phyloP scores from a whole-genome alignment of 2,888 invertebrate species.

The Rhagium mordax region DNA sequence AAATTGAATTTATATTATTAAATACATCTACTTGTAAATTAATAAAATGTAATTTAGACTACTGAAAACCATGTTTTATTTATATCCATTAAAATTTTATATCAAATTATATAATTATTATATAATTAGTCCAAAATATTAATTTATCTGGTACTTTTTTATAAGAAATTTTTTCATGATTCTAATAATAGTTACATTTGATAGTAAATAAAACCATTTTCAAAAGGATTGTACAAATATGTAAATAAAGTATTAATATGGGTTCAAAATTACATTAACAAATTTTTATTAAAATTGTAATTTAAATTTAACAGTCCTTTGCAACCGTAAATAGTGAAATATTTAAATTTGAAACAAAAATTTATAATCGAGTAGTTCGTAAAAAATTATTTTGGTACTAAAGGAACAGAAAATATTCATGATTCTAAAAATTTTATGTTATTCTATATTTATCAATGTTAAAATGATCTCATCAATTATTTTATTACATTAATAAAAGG shows the following conservation, averaged over 20 bases:
- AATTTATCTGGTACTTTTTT: no score
- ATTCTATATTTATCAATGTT: background rate
- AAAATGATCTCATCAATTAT: conserved; percentile 18
- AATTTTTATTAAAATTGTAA: no score
- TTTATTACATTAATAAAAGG: conserved; percentile 31
- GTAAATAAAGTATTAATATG: no score
- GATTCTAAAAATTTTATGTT: background rate
- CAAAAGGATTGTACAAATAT: no score
- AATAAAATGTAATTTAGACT: background rate
- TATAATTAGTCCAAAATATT: no score
- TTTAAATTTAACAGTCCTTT: no score
- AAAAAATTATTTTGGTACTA: background rate
- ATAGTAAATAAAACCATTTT: no score
- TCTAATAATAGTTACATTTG: no score
- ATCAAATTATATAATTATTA: no score
- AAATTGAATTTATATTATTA: background rate
- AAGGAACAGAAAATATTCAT: background rate
- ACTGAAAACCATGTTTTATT: background rate
- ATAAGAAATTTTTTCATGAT: no score
- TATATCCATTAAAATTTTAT: background rate
- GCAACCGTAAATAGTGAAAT: background rate
- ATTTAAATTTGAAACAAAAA: background rate
- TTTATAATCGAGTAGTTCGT: background rate
- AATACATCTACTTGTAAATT: background rate
- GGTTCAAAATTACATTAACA: no score